Conservation (phyloP, 2,888 invertebrate genomes). For the Laspeyria flexula region DNA sequence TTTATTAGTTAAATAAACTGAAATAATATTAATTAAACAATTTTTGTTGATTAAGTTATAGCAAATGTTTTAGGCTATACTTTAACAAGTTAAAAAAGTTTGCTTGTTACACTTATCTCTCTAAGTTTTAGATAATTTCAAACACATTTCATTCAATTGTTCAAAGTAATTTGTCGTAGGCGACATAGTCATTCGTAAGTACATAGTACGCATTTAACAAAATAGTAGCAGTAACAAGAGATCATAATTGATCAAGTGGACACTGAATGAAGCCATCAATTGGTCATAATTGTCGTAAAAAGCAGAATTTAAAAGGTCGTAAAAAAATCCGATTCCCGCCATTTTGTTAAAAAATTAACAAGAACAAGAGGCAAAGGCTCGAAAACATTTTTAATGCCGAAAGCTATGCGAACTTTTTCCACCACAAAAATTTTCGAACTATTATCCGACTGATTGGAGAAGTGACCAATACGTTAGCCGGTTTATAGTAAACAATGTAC, state of each 20-base stretch:
- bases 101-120: too few species aligned
- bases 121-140: slow-evolving; percentile 9
- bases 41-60: too few species aligned
- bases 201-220: slow-evolving; percentile 34
- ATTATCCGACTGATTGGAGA: slow-evolving; percentile 61
- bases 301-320: slow-evolving; percentile 56
- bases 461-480: slow-evolving; percentile 43
- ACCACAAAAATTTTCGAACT: slow-evolving; percentile 50
- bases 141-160: slow-evolving; percentile 15
- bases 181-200: neutral
- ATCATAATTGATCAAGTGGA: slow-evolving; percentile 60
- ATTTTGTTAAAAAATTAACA: slow-evolving; percentile 32
- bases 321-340: slow-evolving; percentile 39
- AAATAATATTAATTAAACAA: too few species aligned
- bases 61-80: too few species aligned
- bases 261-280: slow-evolving; percentile 66
- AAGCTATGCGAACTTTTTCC: slow-evolving; percentile 31
- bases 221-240: slow-evolving; percentile 44
- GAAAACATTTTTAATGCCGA: slow-evolving; percentile 12
- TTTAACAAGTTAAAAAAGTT: too few species aligned
- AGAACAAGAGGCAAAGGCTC: slow-evolving; percentile 34
- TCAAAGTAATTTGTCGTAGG: slow-evolving; percentile 5
- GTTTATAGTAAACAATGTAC: slow-evolving; percentile 64
- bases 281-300: slow-evolving; percentile 70
- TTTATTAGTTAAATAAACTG: too few species aligned